Conservation (phyloP, 2,797 vertebrate species). For the Manis javanica region DNA sequence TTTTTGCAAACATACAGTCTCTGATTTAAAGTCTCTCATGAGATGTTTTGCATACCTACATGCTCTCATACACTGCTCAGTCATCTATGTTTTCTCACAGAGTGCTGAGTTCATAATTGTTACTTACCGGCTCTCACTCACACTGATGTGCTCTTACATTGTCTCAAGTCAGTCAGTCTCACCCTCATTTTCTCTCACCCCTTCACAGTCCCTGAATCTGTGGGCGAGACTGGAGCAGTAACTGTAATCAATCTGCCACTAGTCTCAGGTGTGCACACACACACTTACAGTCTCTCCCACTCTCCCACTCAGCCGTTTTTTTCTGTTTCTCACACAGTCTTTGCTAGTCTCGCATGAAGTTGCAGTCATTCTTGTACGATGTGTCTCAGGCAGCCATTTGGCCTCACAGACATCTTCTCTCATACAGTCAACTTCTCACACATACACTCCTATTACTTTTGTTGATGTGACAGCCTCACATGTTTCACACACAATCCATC, state of each 20-base stretch:
- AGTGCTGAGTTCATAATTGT: neutral
- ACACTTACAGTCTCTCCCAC: neutral
- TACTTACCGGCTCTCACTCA: neutral
- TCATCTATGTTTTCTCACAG: neutral
- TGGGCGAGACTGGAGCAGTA: neutral
- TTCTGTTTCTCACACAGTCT: neutral
- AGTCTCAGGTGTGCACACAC: neutral
- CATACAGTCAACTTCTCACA: neutral
- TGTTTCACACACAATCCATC: neutral
- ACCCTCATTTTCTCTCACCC: neutral
- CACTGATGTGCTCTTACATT: neutral
- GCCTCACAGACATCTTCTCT: neutral
- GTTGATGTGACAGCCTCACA: neutral
- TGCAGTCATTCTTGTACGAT: neutral
- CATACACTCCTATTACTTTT: neutral
- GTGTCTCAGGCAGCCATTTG: slow-evolving; percentile 9
- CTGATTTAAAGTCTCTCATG: neutral
- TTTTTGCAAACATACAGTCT: neutral
- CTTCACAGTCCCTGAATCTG: neutral
- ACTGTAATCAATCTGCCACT: neutral
- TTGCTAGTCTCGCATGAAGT: neutral
- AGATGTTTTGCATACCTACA: neutral
- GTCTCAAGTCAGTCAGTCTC: neutral
- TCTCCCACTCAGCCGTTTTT: neutral
- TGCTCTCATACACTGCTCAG: neutral